Evolutionary conservation across 2,113 vertebrate genomes (phyloP).

Genomic region (Nematolebias whitei): DNA sequence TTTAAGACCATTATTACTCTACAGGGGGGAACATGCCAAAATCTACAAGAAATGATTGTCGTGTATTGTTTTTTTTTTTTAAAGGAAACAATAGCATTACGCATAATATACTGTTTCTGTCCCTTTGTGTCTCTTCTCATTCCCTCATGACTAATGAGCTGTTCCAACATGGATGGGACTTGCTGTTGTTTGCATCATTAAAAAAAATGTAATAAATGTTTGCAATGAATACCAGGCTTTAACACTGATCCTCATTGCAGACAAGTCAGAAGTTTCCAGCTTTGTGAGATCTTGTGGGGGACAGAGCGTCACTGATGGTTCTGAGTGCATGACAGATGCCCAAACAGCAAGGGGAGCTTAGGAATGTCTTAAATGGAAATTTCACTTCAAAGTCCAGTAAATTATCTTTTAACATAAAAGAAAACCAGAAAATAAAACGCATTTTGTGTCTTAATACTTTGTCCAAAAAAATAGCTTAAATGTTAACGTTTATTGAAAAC

Average conservation of each 20-base stretch:
- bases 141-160: slow-evolving; percentile 68
- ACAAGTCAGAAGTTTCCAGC: not conserved
- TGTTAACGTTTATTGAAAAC: not conserved
- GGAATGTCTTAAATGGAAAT: too few relatives aligned
- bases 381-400: too few relatives aligned
- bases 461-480: too few relatives aligned
- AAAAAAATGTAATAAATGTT: slow-evolving; percentile 83
- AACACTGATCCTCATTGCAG: slow-evolving; percentile 43
- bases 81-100: slow-evolving; percentile 58
- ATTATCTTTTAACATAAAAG: too few relatives aligned
- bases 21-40: slow-evolving; percentile 64
- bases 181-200: slow-evolving; percentile 74
- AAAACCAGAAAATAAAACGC: too few relatives aligned
- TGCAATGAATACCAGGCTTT: slow-evolving; percentile 77
- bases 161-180: slow-evolving; percentile 69
- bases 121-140: slow-evolving; percentile 65
- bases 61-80: slow-evolving; percentile 53
- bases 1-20: slow-evolving; percentile 56
- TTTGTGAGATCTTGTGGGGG: too few relatives aligned
- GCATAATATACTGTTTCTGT: slow-evolving; percentile 67
- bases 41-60: slow-evolving; percentile 57
- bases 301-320: too few relatives aligned
- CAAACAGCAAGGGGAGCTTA: too few relatives aligned
- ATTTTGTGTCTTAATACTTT: too few relatives aligned
- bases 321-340: too few relatives aligned